Base-by-base conservation (phyloP, 1,140 invertebrate genomes). In the Drosophila orena region DNA sequence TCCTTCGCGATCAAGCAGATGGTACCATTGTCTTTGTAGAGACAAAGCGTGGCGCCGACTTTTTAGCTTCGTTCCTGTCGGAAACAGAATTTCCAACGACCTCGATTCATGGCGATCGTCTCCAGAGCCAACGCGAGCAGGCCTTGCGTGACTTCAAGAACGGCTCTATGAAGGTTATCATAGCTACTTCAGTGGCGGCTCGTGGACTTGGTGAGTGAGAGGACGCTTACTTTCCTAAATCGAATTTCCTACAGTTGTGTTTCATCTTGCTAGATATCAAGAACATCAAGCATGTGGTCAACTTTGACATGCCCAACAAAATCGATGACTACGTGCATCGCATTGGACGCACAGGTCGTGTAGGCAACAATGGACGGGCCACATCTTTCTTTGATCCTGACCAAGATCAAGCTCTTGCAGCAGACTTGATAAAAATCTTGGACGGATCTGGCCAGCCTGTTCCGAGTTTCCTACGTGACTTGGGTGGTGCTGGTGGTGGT, bases 311-410 rank as follows among this genome's bases (percentile, higher is more conserved):
- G 71, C 98, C 98, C 0, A 76, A 30, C 2, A 93, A 94, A 24
- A 96, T 98, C 62, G 97, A 98, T 68, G 97, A 98, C 62, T 99
- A 99, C 91, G 97, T 99, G 5, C 98, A 99, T 93, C 94, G 98
- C 46, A 99, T 99, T 86, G 98, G 98, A 1, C 94, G 98, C 80
- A 99, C 98, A 15, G 98, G 98, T 2, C 95, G 98, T 42, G 96
- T 99, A 20, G 98, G 98, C 0, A 98, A 99, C 92, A 92, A 95
- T 42, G 98, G 98, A 5, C 95, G 95, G 81, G 97, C 98, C 0
- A 97, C 97, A 0, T 97, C 96, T 8, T 99, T 99, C 92, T 99
- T 94, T 90, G 96, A 97, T 91, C 79, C 94, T 0, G 93, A 94
- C 1, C 56, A 90, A 0, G 96, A 99, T 91, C 49, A 43, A 0